Evolutionary conservation across 1,140 invertebrate genomes (phyloP), one percentile per base, ranked within the genome.

Genomic region (Tyrophagus putrescentiae): DNA sequence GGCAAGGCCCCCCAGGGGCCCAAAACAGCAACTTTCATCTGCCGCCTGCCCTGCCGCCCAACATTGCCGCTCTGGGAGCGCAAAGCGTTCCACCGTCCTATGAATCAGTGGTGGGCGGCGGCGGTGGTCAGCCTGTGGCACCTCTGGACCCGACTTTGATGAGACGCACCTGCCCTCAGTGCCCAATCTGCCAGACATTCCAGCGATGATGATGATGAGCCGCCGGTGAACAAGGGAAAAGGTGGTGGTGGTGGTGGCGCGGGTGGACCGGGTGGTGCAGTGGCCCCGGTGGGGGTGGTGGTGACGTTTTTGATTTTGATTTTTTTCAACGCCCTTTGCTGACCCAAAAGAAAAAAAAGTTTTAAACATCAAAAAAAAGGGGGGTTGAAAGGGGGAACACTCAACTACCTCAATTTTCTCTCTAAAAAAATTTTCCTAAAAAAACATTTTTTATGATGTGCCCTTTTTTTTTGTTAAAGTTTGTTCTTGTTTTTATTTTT

Each of bases 301-400:
- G 39, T 2, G 52, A 54, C 39, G 52, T 34, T 25, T 13, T 54
- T 54, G 52, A 54, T 54, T 54, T 54, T 18, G 52, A 54, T 54
- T 31, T 34, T 31, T 34, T 54, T 11, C 52, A 34, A 3, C 52
- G 52, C 25, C 52, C 25, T 54, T 54, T 33, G 52, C 32, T 27
- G 52, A 54, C 9, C 27, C 39, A 5, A 54, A 54, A 33, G 39
- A 54, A 42, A 39, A 39, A 39, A 39, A 21, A 21, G n/a, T n/a
- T n/a, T n/a, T n/a, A n/a, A n/a, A n/a, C n/a, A n/a, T n/a, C n/a
- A 39, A 21, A 21, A 13, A 39, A 39, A 39, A 39, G 36, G 21
- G 36, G 36, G 13, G 13, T 39, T 39, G 21, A 39, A 39, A 39
- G 36, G 36, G 36, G n/a, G n/a, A n/a, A n/a, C n/a, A n/a, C n/a